Evolutionary conservation across 2,888 invertebrate species (phyloP).

Genomic region (Loripinus fragilis): DNA sequence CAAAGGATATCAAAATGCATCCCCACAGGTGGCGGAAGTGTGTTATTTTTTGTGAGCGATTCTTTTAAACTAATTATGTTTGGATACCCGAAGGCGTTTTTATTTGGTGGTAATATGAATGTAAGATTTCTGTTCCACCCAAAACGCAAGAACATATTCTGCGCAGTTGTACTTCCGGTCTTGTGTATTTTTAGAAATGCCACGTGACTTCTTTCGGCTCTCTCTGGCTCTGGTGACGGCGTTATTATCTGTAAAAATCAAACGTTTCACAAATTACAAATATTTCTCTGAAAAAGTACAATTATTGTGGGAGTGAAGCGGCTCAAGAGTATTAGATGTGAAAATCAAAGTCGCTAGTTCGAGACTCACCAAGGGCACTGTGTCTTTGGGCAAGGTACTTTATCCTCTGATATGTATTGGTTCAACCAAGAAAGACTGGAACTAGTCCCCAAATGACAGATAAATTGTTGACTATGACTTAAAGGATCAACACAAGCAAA

Average conservation of each 20-base stretch:
- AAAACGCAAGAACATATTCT: slow-evolving; percentile 52
- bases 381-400: too few species aligned
- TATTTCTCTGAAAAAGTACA: too few species aligned
- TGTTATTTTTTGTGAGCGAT: slow-evolving; percentile 37
- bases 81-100: slow-evolving; percentile 52
- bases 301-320: too few species aligned
- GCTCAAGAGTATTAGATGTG: too few species aligned
- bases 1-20: slow-evolving; percentile 57
- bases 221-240: neutral
- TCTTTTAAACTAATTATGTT: slow-evolving; percentile 60
- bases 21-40: slow-evolving; percentile 43
- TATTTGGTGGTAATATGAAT: slow-evolving; percentile 55
- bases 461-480: too few species aligned
- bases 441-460: too few species aligned
- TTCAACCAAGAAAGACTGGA: too few species aligned
- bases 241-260: slow-evolving; percentile 7
- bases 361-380: too few species aligned
- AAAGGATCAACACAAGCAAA: too few species aligned
- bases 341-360: too few species aligned
- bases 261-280: too few species aligned
- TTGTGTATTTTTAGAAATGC: slow-evolving; percentile 62
- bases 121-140: slow-evolving; percentile 57
- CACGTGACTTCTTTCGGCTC: slow-evolving; percentile 34
- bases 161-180: slow-evolving; percentile 53
- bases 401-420: too few species aligned